Conservation (phyloP, 2,797 vertebrate genomes). For the Gastrophryne carolinensis region DNA sequence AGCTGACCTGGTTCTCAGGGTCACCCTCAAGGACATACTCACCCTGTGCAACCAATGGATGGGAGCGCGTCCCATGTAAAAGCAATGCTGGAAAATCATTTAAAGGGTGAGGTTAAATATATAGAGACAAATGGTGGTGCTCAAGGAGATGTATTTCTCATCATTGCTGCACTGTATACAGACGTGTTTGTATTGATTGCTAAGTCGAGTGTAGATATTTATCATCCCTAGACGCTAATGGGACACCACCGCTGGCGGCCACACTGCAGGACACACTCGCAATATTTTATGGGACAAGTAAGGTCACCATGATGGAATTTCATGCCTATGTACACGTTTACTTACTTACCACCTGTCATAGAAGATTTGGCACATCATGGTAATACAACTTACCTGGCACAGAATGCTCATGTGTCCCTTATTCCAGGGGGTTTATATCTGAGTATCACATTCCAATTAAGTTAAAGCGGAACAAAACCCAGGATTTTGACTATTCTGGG, state of each 20-base stretch:
- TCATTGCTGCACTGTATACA: not conserved
- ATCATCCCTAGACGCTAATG: not conserved
- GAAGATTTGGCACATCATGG: not conserved
- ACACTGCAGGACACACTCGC: not conserved
- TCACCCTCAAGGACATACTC: no score
- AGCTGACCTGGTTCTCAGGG: no score
- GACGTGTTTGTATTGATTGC: not conserved
- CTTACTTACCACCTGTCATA: not conserved
- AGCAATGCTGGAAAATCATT: not conserved
- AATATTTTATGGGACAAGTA: not conserved
- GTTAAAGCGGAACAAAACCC: no score
- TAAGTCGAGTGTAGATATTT: not conserved
- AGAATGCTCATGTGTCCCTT: not conserved
- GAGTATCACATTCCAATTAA: no score
- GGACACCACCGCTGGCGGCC: conserved; percentile 1
- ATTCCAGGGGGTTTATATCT: no score
- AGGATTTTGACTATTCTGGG: no score
- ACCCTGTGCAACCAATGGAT: no score
- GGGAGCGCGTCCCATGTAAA: no score
- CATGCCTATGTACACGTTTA: not conserved
- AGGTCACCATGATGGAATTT: not conserved
- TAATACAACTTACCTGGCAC: not conserved
- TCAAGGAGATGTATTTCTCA: not conserved
- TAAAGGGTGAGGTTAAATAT: not conserved
- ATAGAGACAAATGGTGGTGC: not conserved